Conservation (phyloP, 2,888 invertebrate genomes). For the Caenorhabditis sp. region DNA sequence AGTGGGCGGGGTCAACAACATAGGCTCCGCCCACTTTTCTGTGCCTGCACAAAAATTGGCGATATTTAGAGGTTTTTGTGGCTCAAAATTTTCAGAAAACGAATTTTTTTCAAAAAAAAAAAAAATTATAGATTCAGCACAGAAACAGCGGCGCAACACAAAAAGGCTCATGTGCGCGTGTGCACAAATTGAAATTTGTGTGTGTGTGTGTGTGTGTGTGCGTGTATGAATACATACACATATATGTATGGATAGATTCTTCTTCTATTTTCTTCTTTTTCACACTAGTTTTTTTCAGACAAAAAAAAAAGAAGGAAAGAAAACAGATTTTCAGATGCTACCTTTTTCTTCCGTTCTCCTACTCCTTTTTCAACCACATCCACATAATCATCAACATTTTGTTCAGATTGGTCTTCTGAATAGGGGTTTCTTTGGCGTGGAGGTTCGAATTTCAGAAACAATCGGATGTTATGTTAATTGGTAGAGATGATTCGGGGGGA, state of each 20-base stretch:
- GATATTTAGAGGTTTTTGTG: no score
- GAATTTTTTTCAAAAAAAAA: no score
- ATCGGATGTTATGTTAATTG: background rate
- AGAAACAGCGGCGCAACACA: background rate
- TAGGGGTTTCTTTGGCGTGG: background rate
- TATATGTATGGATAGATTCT: background rate
- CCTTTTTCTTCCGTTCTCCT: background rate
- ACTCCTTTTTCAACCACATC: background rate
- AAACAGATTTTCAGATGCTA: background rate
- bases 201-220: background rate
- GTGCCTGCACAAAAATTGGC: no score
- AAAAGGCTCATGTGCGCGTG: conserved; percentile 1
- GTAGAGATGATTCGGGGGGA: no score
- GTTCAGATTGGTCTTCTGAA: background rate
- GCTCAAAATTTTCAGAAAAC: no score
- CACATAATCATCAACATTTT: background rate
- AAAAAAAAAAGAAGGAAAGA: background rate
- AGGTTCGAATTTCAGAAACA: background rate
- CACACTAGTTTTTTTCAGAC: background rate
- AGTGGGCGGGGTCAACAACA: no score
- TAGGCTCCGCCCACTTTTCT: no score
- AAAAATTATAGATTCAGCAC: background rate
- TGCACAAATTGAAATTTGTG: conserved; percentile 1
- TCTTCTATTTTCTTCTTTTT: conserved; percentile 13
- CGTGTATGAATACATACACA: background rate